These are phyloP conservation scores for Rhizomys pruinosus DNA, from an alignment of 2,113 vertebrate genomes.

Conservation along the genomic window DNA sequence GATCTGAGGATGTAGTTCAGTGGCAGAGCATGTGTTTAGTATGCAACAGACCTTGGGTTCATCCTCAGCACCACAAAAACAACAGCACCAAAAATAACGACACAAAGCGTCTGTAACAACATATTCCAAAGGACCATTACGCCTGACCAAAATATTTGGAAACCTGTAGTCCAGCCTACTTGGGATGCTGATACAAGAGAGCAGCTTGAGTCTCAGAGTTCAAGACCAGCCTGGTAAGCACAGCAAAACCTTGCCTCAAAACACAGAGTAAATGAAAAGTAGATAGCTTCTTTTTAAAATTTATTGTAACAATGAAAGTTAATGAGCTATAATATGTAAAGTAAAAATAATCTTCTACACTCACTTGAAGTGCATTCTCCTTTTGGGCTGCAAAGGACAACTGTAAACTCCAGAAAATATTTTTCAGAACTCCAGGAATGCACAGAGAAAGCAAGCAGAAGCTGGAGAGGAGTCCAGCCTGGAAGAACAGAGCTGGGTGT, in stretches of 20 bases:
- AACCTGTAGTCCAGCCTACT: neutral
- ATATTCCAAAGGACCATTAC: neutral
- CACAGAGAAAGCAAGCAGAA: no score
- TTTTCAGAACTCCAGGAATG: no score
- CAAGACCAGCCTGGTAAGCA: neutral
- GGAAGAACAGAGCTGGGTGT: no score
- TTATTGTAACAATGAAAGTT: neutral
- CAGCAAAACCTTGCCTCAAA: neutral
- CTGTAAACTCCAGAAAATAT: no score
- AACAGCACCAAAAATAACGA: neutral
- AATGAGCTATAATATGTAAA: neutral
- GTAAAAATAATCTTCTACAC: neutral
- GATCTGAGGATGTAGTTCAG: neutral
- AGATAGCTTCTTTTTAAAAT: neutral
- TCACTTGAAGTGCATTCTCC: neutral
- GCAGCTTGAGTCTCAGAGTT: neutral
- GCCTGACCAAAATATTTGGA: neutral
- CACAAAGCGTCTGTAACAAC: neutral
- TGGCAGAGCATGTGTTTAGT: neutral
- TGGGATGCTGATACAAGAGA: neutral
- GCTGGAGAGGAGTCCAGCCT: no score
- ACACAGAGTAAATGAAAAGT: neutral
- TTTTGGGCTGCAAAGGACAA: no score
- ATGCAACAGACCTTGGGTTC: neutral
- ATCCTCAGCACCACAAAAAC: neutral